Evolutionary conservation across 1,140 invertebrate genomes (phyloP).

Genomic region (Lerema accius): DNA sequence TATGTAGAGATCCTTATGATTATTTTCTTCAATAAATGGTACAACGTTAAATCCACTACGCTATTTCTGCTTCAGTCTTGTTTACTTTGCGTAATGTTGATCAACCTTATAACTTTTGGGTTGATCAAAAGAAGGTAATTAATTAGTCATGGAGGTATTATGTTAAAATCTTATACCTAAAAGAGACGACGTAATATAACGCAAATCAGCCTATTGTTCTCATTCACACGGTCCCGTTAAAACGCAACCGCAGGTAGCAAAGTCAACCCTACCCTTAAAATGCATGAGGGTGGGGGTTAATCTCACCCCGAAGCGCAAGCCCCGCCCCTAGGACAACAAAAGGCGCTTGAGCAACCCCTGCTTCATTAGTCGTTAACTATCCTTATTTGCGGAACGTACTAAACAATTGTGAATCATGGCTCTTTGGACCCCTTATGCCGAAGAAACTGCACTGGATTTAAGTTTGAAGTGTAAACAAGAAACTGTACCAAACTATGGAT

Average conservation of each 20-base stretch:
- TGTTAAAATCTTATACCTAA: background rate
- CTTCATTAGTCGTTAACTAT: constrained; percentile 26
- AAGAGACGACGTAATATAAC: constrained; percentile 23
- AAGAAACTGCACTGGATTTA: constrained; percentile 48
- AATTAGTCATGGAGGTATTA: no score
- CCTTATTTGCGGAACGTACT: constrained; percentile 1
- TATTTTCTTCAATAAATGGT: no score
- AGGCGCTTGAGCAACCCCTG: constrained; percentile 34
- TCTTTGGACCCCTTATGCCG: constrained; percentile 57
- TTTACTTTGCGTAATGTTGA: no score
- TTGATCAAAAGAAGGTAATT: no score
- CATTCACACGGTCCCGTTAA: constrained; percentile 33
- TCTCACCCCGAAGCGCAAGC: constrained; percentile 19
- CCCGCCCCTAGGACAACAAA: constrained; percentile 34
- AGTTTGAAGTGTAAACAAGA: constrained; percentile 45
- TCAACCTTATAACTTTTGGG: no score
- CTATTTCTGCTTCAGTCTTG: no score
- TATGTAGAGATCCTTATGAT: no score
- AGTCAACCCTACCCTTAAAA: constrained; percentile 22
- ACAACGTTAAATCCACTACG: no score
- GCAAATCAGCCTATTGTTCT: constrained; percentile 18
- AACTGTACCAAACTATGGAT: constrained; percentile 19
- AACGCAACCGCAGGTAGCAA: constrained; percentile 32
- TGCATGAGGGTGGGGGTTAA: constrained; percentile 28
- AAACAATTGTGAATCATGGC: constrained; percentile 35